These are phyloP conservation scores for Petromus typicus DNA, from an alignment of 2,113 vertebrate species.

Conservation along the genomic window DNA sequence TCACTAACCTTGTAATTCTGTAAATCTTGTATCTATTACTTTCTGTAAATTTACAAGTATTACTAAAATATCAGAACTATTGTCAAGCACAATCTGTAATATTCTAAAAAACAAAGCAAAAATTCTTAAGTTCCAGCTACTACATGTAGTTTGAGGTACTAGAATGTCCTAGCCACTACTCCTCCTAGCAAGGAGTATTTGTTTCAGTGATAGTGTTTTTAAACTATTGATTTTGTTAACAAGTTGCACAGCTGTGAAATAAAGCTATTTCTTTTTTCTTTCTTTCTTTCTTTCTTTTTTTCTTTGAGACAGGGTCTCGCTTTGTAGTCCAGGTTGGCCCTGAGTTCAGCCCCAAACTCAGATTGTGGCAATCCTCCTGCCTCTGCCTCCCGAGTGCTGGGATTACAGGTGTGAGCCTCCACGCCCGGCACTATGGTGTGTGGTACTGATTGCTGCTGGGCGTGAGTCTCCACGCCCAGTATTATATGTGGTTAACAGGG, in stretches of 20 bases:
- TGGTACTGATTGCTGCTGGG: too few species aligned
- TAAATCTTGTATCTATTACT: conserved; percentile 31
- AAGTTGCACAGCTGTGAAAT: conserved; percentile 21
- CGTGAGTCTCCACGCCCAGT: too few species aligned
- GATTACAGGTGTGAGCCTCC: too few species aligned
- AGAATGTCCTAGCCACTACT: not conserved
- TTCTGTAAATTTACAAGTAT: not conserved
- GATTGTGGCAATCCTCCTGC: too few species aligned
- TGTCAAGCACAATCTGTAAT: not conserved
- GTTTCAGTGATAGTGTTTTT: conserved; percentile 3
- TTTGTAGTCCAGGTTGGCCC: too few species aligned
- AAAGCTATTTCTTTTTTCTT: not conserved
- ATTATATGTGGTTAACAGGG: too few species aligned
- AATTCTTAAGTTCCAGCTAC: not conserved
- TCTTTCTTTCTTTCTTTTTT: too few species aligned
- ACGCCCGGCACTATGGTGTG: too few species aligned
- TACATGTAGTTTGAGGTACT: not conserved
- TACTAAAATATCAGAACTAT: conserved; percentile 11
- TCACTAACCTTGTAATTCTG: conserved; percentile 48
- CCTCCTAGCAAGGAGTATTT: not conserved
- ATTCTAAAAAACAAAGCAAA: not conserved
- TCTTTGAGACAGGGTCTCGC: too few species aligned
- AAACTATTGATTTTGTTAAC: conserved; percentile 15
- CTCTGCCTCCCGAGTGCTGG: too few species aligned
- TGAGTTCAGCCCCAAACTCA: too few species aligned